phyloP scores from a whole-genome alignment of 2,888 invertebrate genomes.

The Polia nebulosa region DNA sequence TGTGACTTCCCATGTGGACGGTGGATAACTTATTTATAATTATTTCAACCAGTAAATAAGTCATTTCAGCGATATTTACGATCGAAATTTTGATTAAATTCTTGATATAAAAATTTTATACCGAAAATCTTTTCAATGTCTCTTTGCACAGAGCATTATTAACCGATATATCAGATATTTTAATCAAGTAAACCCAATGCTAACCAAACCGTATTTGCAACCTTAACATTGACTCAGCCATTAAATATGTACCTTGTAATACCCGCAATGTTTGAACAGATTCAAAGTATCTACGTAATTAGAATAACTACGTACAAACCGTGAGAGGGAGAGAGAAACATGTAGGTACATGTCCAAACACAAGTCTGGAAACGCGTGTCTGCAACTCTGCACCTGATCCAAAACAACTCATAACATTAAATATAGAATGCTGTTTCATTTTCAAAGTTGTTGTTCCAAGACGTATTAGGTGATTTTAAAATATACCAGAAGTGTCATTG shows the following conservation, averaged over 20 bases:
- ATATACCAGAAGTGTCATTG: constrained; percentile 41
- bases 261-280: not conserved
- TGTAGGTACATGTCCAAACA: not conserved
- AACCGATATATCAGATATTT: not conserved
- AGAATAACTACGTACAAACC: not conserved
- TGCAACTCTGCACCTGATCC: constrained; percentile 51
- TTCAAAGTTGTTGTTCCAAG: constrained; percentile 19
- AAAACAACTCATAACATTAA: constrained; percentile 42
- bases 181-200: not conserved
- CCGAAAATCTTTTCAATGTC: not conserved
- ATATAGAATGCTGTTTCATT: constrained; percentile 47
- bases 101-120: not conserved
- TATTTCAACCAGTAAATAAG: constrained; percentile 11
- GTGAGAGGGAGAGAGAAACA: not conserved
- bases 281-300: not conserved
- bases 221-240: not conserved
- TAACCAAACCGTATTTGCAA: not conserved
- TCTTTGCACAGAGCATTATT: not conserved
- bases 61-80: constrained; percentile 14
- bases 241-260: not conserved
- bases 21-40: constrained; percentile 13
- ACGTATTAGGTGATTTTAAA: constrained; percentile 48
- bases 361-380: constrained; percentile 19
- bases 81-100: not conserved
- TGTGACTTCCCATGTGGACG: constrained; percentile 4